A percentile compares a stretch with the other conserved stretches of the same genome.
Evolutionary conservation across 2,888 invertebrate species (phyloP).

Genomic region (Brachynemurus nebulosus): DNA sequence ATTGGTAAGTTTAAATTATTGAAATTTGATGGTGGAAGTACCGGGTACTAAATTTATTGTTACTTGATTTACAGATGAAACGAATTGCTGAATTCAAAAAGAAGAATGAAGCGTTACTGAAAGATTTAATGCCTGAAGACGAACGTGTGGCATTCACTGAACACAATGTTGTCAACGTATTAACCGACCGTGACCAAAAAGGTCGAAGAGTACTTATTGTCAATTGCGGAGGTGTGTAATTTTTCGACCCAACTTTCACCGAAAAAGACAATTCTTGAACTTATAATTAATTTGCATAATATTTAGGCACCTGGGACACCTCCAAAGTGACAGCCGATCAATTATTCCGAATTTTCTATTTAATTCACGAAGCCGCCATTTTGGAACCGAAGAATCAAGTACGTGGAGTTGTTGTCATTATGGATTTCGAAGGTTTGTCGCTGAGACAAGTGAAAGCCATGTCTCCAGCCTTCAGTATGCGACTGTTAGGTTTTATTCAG

Average conservation of each 20-base stretch:
- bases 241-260: not conserved
- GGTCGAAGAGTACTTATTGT: slow-evolving; percentile 62
- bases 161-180: slow-evolving; percentile 61
- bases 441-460: slow-evolving; percentile 62
- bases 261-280: not conserved
- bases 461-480: slow-evolving; percentile 59
- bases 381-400: slow-evolving; percentile 65
- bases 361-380: slow-evolving; percentile 67
- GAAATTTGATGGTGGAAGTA: too few species aligned
- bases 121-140: slow-evolving; percentile 50
- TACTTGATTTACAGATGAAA: slow-evolving; percentile 44
- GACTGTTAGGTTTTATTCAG: slow-evolving; percentile 68
- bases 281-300: slow-evolving; percentile 4
- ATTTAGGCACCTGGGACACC: slow-evolving; percentile 57
- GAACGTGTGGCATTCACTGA: slow-evolving; percentile 55
- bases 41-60: not conserved
- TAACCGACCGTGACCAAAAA: slow-evolving; percentile 59
- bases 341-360: slow-evolving; percentile 63
- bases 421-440: slow-evolving; percentile 68
- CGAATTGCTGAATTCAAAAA: slow-evolving; percentile 61
- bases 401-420: slow-evolving; percentile 64
- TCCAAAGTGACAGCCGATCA: slow-evolving; percentile 58
- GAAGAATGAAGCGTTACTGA: slow-evolving; percentile 48
- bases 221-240: slow-evolving; percentile 48
- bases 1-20: slow-evolving; percentile 54